Base-by-base conservation (phyloP, 2,888 invertebrate species). In the Chaetogeoica ovagalla region DNA sequence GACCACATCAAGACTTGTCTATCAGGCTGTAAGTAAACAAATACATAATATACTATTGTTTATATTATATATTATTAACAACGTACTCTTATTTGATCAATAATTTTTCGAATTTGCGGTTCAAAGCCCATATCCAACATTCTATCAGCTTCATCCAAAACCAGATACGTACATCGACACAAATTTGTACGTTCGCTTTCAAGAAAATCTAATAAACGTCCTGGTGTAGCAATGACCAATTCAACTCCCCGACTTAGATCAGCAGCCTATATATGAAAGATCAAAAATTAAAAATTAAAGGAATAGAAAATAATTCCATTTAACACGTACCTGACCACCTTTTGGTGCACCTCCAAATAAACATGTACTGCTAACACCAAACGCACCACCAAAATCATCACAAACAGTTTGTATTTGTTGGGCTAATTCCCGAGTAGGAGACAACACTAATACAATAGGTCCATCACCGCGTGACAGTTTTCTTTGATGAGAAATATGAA, bases 111-210 rank as follows among this genome's bases (percentile, higher is more conserved):
- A 84, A 98, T 98, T 87, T 98, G 98, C 0, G 98, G 97, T 86
- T 98, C 97, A 87, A 98, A 98, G 73, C 98, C 98, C 98, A 98
- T 98, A 86, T 98, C 98, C 84, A 98, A 89, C 98, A 98, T 98
- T 85, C 98, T 90, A 86, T 98, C 98, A 83, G 98, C 98, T 87
- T 98, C 96, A 87, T 96, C 96, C 83, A 96, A 87, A 21, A 96
- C 95, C 83, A 96, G 88, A 86, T 95, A 96, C 15, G 96, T 95
- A 84, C 92, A 92, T 83, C 94, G 89, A 83, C 91, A 90, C 82
- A 94, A 87, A 86, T 93, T 93, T 62, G 91, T 90, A 88, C 87
- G 91, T 86, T 88, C 91, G 84, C 91, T 91, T 86, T 97, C 96
- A 83, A 98, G 88, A 85, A 97, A 96, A 88, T 98, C 98, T 84